Evolutionary conservation across 2,888 invertebrate species (phyloP).

Genomic region (Meteorus cinctellus): DNA sequence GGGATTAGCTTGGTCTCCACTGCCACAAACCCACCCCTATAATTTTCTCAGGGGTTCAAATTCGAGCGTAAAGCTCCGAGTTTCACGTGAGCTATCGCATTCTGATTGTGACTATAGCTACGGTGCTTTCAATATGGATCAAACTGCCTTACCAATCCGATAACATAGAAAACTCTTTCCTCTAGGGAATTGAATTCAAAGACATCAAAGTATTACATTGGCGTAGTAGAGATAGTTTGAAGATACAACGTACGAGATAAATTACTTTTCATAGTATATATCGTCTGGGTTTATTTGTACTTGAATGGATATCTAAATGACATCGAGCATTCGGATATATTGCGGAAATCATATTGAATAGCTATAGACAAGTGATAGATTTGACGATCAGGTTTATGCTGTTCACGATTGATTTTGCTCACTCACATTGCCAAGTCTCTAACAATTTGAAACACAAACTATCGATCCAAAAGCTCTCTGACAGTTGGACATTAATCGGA

Average conservation of each 20-base stretch:
- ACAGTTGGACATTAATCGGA: no score
- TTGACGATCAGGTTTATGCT: background rate
- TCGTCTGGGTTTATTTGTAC: background rate
- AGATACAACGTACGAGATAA: no score
- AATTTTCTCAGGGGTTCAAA: constrained; percentile 69
- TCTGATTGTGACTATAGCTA: constrained; percentile 52
- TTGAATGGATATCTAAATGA: background rate
- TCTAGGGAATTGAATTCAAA: background rate
- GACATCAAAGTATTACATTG: no score
- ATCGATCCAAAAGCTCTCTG: background rate
- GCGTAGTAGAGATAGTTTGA: no score
- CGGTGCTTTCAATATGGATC: constrained; percentile 37
- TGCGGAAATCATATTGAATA: background rate
- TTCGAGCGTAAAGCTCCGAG: constrained; percentile 61
- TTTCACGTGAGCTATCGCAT: constrained; percentile 54
- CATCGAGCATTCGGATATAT: background rate
- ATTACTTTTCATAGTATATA: no score
- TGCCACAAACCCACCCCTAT: constrained; percentile 66
- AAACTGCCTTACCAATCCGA: background rate
- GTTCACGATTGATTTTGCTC: background rate
- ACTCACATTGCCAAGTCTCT: background rate
- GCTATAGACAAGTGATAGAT: background rate
- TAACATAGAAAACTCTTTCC: constrained; percentile 11
- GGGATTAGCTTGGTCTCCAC: constrained; percentile 67
- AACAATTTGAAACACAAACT: background rate